Conservation (phyloP, 2,797 vertebrate genomes). For the Xyrichtys novacula region DNA sequence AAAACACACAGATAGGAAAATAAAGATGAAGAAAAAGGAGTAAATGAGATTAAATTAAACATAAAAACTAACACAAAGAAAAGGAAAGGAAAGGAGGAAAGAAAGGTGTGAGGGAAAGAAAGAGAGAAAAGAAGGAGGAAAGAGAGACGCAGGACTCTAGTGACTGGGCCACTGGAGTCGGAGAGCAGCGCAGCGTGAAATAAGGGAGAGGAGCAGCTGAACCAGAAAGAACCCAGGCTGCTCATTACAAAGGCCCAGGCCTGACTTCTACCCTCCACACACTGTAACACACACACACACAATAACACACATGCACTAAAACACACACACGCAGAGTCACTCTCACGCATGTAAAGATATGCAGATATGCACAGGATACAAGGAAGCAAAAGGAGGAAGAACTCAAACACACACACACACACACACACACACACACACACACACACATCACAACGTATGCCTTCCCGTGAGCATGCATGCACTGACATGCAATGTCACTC, state of each 20-base stretch:
- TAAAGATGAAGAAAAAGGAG: neutral
- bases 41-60: slow-evolving; percentile 10
- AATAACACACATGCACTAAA: slow-evolving; percentile 28
- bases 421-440: too few relatives aligned
- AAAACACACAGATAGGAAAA: slow-evolving; percentile 9
- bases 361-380: slow-evolving; percentile 38
- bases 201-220: slow-evolving; percentile 86
- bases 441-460: slow-evolving; percentile 24
- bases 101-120: slow-evolving; percentile 18
- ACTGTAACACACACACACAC: slow-evolving; percentile 63
- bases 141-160: slow-evolving; percentile 71
- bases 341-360: slow-evolving; percentile 17
- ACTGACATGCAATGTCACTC: slow-evolving; percentile 27
- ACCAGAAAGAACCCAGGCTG: slow-evolving; percentile 86
- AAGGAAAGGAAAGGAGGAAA: neutral
- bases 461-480: slow-evolving; percentile 21
- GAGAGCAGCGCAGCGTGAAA: slow-evolving; percentile 87
- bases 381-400: slow-evolving; percentile 43
- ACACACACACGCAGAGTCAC: slow-evolving; percentile 49
- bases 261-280: slow-evolving; percentile 78
- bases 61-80: slow-evolving; percentile 6
- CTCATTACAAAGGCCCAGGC: slow-evolving; percentile 85
- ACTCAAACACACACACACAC: too few relatives aligned
- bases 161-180: slow-evolving; percentile 79
- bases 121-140: slow-evolving; percentile 16